phyloP scores from a whole-genome alignment of 2,888 invertebrate species.

The Anoplius nigerrimus region DNA sequence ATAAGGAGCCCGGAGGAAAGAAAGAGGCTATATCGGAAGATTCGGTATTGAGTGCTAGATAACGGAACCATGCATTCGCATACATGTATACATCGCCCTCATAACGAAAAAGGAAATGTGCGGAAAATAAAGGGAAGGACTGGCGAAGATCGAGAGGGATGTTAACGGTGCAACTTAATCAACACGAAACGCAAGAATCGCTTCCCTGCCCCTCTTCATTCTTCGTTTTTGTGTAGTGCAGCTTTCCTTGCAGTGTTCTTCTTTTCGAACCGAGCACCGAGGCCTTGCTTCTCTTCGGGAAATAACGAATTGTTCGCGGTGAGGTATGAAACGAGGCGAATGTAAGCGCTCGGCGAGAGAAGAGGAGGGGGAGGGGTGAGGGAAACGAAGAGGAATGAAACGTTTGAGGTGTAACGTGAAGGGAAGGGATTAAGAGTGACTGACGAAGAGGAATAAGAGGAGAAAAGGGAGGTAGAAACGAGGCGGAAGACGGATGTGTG shows the following conservation, averaged over 20 bases:
- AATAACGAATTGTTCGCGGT: constrained; percentile 43
- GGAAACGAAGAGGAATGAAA: background rate
- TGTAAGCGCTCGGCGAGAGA: background rate
- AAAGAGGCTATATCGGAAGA: too few relatives aligned
- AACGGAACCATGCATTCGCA: too few relatives aligned
- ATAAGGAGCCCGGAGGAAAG: too few relatives aligned
- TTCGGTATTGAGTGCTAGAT: too few relatives aligned
- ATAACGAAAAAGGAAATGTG: background rate
- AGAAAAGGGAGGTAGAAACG: background rate
- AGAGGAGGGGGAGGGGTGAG: constrained; percentile 2
- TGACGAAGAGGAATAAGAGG: background rate
- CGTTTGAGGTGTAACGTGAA: too few relatives aligned
- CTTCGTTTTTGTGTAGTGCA: constrained; percentile 16
- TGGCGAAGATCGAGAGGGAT: background rate
- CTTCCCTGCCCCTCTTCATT: constrained; percentile 8
- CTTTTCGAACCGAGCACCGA: constrained; percentile 9
- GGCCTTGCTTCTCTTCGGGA: constrained; percentile 10
- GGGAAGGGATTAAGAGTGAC: too few relatives aligned
- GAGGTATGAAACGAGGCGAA: background rate
- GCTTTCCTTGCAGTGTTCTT: constrained; percentile 1
- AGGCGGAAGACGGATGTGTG: background rate
- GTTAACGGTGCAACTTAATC: constrained; percentile 39
- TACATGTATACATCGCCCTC: background rate
- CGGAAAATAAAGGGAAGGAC: constrained; percentile 10
- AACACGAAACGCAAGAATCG: constrained; percentile 42